A percentile compares a stretch with the other conserved stretches of the same genome.
Evolutionary conservation across 1,140 invertebrate genomes (phyloP).

Genomic region (Papilio machaon): DNA sequence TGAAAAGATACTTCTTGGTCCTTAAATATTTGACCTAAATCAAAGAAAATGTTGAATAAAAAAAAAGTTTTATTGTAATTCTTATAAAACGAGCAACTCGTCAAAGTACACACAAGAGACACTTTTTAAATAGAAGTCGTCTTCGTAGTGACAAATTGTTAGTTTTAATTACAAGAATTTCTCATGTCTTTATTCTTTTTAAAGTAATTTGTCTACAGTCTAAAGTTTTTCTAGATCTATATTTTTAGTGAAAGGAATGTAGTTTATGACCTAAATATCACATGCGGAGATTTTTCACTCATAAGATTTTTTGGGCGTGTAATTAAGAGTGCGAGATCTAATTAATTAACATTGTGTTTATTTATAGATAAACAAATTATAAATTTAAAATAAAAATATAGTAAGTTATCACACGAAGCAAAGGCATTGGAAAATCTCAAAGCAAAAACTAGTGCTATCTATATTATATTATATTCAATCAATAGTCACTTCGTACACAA

Average conservation of each 20-base stretch:
- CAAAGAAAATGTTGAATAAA: background rate
- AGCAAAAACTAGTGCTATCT: too few species aligned
- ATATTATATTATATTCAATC: too few species aligned
- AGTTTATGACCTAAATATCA: too few species aligned
- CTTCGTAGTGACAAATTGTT: constrained; percentile 1
- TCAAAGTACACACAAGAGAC: constrained; percentile 6
- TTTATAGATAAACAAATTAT: too few species aligned
- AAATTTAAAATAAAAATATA: too few species aligned
- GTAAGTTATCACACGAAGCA: too few species aligned
- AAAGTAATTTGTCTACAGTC: background rate
- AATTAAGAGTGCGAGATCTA: too few species aligned
- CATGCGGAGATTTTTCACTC: background rate
- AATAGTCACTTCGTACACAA: too few species aligned
- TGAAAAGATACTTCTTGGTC: background rate
- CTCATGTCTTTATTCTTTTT: constrained; percentile 8
- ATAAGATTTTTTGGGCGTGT: background rate
- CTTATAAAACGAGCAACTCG: constrained; percentile 12
- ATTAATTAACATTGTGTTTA: too few species aligned
- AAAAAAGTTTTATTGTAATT: background rate
- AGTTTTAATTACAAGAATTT: constrained; percentile 24
- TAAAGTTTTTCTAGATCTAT: background rate
- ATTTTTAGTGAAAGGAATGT: background rate
- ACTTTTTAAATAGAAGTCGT: background rate
- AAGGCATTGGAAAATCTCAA: too few species aligned
- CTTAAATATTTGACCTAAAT: background rate